Percentiles rank a stretch among this genome's conserved stretches.
phyloP scores from a whole-genome alignment of 2,113 vertebrate genomes.

The Serilophus lunatus region DNA sequence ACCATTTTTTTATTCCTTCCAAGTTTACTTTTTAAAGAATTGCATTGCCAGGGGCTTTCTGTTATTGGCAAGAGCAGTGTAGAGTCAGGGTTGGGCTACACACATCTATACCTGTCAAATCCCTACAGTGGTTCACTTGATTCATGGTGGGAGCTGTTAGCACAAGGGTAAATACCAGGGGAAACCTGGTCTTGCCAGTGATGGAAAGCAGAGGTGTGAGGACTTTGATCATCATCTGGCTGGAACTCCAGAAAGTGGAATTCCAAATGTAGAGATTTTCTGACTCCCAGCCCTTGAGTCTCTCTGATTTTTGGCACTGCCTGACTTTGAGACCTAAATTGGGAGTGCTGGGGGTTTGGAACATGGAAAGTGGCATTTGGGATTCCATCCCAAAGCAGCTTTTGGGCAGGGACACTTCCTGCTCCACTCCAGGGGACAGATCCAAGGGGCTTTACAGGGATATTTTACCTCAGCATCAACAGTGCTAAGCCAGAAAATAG shows the following conservation, averaged over 20 bases:
- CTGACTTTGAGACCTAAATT: background rate
- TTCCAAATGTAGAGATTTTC: background rate
- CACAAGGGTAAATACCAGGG: background rate
- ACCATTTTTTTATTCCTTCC: constrained; percentile 5
- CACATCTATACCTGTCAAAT: background rate
- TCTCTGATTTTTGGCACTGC: background rate
- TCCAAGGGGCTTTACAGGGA: background rate
- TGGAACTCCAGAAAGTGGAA: background rate
- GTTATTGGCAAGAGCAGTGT: background rate
- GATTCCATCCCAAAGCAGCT: background rate
- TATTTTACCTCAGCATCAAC: background rate
- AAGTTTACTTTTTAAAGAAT: background rate
- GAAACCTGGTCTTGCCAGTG: background rate
- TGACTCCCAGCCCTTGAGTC: background rate
- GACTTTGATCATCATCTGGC: background rate
- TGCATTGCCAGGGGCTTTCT: background rate
- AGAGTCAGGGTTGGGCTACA: background rate
- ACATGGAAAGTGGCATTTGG: rapidly evolving
- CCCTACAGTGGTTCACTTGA: background rate
- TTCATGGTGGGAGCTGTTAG: background rate
- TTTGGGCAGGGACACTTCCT: background rate
- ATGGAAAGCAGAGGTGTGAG: background rate
- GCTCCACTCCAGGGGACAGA: background rate
- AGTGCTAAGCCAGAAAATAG: background rate
- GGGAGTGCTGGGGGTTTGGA: background rate